Evolutionary conservation across 1,140 invertebrate species (phyloP).

Genomic region (Calosoma granatense): DNA sequence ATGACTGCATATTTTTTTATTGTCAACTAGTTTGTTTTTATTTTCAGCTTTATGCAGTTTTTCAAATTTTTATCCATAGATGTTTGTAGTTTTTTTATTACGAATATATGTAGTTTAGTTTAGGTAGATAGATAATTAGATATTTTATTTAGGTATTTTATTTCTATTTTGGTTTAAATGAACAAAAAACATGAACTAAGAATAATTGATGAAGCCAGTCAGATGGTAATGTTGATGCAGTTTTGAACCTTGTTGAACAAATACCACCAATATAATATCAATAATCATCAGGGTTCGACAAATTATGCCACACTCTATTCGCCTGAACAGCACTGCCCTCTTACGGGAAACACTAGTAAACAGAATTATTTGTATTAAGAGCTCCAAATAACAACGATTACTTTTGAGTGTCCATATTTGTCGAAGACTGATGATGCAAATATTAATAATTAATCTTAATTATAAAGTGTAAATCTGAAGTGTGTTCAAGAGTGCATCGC

Average conservation of each 20-base stretch:
- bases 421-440: too few species aligned
- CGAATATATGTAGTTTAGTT: neutral
- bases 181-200: neutral
- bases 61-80: neutral
- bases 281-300: too few species aligned
- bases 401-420: too few species aligned
- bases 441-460: neutral
- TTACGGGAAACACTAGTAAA: too few species aligned
- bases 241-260: constrained; percentile 3
- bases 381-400: too few species aligned
- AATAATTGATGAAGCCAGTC: neutral
- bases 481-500: constrained; percentile 20
- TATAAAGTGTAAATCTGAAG: neutral
- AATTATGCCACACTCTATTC: too few species aligned
- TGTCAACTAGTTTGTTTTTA: neutral
- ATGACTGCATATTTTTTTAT: neutral
- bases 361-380: too few species aligned
- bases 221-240: too few species aligned
- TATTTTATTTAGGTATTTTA: constrained; percentile 1
- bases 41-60: constrained; percentile 6
- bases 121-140: too few species aligned
- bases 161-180: neutral
- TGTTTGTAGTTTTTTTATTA: neutral
- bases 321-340: too few species aligned
- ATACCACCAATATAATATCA: too few species aligned